Percentiles rank a stretch among this genome's conserved stretches.
These are phyloP conservation scores for Thereuonema tuberculata DNA, from an alignment of 1,140 invertebrate genomes.

Conservation along the genomic window DNA sequence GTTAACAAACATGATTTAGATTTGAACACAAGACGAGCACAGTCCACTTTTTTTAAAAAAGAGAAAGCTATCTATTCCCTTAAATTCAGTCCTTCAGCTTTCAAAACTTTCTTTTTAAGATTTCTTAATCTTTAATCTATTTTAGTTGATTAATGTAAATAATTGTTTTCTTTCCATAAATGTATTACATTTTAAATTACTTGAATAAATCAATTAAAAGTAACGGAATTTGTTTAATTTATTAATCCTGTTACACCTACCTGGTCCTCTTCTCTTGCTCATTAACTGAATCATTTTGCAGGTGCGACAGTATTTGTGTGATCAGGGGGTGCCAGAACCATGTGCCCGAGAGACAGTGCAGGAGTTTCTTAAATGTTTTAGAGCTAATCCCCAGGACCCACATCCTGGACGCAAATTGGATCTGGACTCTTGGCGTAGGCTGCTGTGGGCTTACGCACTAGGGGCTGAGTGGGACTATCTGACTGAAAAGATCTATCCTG, in stretches of 20 bases:
- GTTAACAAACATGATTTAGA: no score
- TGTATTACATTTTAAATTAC: no score
- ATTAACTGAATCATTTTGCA: slow-evolving; percentile 1
- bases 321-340: background rate
- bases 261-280: background rate
- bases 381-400: slow-evolving; percentile 6
- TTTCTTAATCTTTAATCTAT: no score
- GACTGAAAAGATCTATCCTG: slow-evolving; percentile 50
- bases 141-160: no score
- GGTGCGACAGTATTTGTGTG: background rate
- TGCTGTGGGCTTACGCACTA: slow-evolving; percentile 58
- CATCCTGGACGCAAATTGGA: slow-evolving; percentile 30
- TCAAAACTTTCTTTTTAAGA: no score
- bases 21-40: no score
- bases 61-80: no score
- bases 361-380: slow-evolving; percentile 38
- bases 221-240: no score
- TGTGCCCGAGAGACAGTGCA: slow-evolving; percentile 25
- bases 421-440: slow-evolving; percentile 55
- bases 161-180: no score
- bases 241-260: background rate
- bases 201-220: no score
- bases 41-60: no score
- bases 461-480: slow-evolving; percentile 53
- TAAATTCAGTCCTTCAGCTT: no score